These are phyloP conservation scores for Beroe forskalii DNA, from an alignment of 37 sponge, comb jelly and placozoan species.

Conservation along the genomic window DNA sequence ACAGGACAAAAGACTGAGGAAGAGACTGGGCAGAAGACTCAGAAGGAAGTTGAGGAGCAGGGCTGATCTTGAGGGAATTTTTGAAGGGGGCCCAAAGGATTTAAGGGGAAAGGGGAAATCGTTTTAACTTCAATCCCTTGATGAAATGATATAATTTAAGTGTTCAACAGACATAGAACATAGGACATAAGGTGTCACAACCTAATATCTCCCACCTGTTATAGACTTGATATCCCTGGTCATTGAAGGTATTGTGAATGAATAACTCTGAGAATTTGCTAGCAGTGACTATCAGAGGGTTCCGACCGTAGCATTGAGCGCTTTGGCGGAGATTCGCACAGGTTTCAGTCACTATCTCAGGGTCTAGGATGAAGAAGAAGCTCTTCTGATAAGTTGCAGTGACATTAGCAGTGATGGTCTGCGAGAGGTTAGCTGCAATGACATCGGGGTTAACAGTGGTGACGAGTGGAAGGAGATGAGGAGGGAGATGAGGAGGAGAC, in stretches of 20 bases:
- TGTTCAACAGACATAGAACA: too few species aligned
- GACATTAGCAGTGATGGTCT: constrained; percentile 59
- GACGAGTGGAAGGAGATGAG: not conserved
- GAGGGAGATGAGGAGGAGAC: not conserved
- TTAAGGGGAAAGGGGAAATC: too few species aligned
- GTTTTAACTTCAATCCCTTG: too few species aligned
- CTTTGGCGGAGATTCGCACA: constrained; percentile 54
- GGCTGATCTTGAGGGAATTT: too few species aligned
- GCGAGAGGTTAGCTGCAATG: constrained; percentile 34
- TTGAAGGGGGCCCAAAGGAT: too few species aligned
- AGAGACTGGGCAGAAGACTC: too few species aligned
- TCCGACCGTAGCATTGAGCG: constrained; percentile 31
- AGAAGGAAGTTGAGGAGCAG: too few species aligned
- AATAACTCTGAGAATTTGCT: constrained; percentile 18
- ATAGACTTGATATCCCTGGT: constrained; percentile 59
- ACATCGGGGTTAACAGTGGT: too few species aligned
- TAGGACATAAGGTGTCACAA: too few species aligned
- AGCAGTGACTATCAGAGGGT: constrained; percentile 59
- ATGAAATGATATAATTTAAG: too few species aligned
- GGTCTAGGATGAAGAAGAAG: constrained; percentile 59
- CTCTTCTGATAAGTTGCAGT: constrained; percentile 55
- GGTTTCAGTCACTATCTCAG: constrained; percentile 38
- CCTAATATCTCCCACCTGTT: constrained; percentile 45
- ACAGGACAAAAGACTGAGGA: too few species aligned
- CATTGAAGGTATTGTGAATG: constrained; percentile 57